These are phyloP conservation scores for Carcina quercana DNA, from an alignment of 2,888 invertebrate genomes.

Conservation along the genomic window DNA sequence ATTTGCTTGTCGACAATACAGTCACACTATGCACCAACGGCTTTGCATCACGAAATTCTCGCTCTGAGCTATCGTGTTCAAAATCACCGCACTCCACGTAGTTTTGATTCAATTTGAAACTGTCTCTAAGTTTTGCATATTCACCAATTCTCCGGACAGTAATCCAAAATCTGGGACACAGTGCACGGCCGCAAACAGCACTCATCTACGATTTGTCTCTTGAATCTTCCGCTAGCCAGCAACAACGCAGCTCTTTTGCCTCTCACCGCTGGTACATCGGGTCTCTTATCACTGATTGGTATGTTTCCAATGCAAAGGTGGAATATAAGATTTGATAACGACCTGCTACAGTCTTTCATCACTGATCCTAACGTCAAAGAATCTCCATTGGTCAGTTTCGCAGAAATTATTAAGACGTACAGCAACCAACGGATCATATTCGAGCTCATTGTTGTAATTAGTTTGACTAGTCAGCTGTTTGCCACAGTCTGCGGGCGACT, in stretches of 20 bases:
- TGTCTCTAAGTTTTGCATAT: too few relatives aligned
- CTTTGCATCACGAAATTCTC: too few relatives aligned
- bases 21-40: too few relatives aligned
- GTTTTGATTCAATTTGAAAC: too few relatives aligned
- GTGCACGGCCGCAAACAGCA: slow-evolving; percentile 50
- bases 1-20: too few relatives aligned
- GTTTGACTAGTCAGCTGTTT: slow-evolving; percentile 21
- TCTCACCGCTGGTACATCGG: slow-evolving; percentile 28
- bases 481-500: slow-evolving; percentile 35
- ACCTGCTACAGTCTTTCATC: slow-evolving; percentile 40
- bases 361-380: slow-evolving; percentile 34
- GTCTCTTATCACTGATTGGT: slow-evolving; percentile 26
- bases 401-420: slow-evolving; percentile 32
- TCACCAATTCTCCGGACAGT: slow-evolving; percentile 60
- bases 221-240: slow-evolving; percentile 32
- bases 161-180: slow-evolving; percentile 46
- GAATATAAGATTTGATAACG: slow-evolving; percentile 35
- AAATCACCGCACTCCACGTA: too few relatives aligned
- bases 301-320: slow-evolving; percentile 41
- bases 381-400: slow-evolving; percentile 30
- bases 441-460: slow-evolving; percentile 32
- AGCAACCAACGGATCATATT: slow-evolving; percentile 24
- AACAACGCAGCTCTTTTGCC: slow-evolving; percentile 40
- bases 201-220: slow-evolving; percentile 42
- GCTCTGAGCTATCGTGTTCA: too few relatives aligned